These are phyloP conservation scores for Caenorhabditis imperialis DNA, from an alignment of 2,888 invertebrate genomes.

Conservation along the genomic window DNA sequence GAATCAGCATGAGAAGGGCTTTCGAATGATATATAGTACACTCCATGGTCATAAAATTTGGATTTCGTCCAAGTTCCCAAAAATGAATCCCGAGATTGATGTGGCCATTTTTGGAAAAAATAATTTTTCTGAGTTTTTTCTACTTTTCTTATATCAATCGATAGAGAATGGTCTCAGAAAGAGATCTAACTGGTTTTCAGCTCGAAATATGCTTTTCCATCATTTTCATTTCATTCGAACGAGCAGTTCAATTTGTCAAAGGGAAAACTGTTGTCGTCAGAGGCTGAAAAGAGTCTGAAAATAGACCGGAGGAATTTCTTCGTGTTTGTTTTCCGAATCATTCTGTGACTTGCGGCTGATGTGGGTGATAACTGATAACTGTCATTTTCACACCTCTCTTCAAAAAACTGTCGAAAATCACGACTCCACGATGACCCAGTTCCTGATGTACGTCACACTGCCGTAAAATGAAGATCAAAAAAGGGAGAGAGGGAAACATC, in stretches of 20 bases:
- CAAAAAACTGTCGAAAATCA: slow-evolving; percentile 19
- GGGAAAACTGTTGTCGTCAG: background rate
- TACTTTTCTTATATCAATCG: too few species aligned
- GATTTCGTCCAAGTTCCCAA: too few species aligned
- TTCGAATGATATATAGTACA: too few species aligned
- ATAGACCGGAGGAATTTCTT: background rate
- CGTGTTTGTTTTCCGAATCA: background rate
- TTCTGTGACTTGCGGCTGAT: slow-evolving; percentile 23
- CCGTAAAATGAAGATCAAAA: slow-evolving; percentile 34
- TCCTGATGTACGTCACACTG: slow-evolving; percentile 18
- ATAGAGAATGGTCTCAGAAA: too few species aligned
- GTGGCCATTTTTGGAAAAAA: too few species aligned
- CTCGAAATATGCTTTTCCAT: too few species aligned
- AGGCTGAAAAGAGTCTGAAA: background rate
- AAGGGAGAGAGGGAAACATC: slow-evolving; percentile 28
- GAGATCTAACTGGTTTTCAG: too few species aligned
- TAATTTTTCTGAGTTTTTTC: too few species aligned
- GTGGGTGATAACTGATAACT: slow-evolving; percentile 4
- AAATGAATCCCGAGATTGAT: too few species aligned
- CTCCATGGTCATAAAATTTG: too few species aligned
- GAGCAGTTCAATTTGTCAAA: background rate
- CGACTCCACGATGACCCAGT: slow-evolving; percentile 14
- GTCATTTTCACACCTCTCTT: slow-evolving; percentile 24
- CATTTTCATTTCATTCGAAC: background rate
- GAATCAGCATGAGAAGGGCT: too few species aligned